These are phyloP conservation scores for Ferdinandea cuprea DNA, from an alignment of 2,888 invertebrate genomes.

Conservation along the genomic window DNA sequence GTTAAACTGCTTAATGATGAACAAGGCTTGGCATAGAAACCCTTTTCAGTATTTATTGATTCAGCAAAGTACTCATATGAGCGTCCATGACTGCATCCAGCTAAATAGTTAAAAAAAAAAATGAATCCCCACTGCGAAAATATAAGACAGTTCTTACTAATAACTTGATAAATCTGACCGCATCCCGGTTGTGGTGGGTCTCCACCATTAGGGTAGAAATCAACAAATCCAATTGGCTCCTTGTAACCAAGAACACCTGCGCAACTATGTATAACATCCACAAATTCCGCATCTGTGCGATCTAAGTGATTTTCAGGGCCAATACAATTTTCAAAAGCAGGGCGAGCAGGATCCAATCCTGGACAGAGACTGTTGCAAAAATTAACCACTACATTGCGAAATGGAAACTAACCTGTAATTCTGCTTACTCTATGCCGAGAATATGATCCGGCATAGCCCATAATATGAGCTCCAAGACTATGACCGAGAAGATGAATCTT, in stretches of 20 bases:
- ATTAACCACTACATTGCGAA: not conserved
- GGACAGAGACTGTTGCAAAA: conserved; percentile 76
- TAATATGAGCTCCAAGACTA: conserved; percentile 86
- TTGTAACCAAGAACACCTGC: conserved; percentile 86
- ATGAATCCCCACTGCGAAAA: not conserved
- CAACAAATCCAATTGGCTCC: conserved; percentile 86
- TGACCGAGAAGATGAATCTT: conserved; percentile 83
- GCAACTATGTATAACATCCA: conserved; percentile 90
- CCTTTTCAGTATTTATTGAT: conserved; percentile 85
- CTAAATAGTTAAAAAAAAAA: conserved; percentile 78
- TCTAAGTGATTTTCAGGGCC: conserved; percentile 85
- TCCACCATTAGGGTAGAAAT: conserved; percentile 91
- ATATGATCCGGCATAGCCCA: conserved; percentile 85
- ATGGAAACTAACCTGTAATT: conserved; percentile 84
- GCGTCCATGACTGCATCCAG: conserved; percentile 88
- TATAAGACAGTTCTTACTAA: conserved; percentile 77
- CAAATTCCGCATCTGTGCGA: conserved; percentile 87
- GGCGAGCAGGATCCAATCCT: conserved; percentile 87
- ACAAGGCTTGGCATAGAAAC: conserved; percentile 86
- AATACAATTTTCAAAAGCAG: conserved; percentile 81
- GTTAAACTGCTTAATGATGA: conserved; percentile 82
- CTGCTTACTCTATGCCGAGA: conserved; percentile 83
- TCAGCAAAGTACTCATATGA: conserved; percentile 86
- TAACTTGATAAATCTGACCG: conserved; percentile 83
- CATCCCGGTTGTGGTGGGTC: conserved; percentile 88